A percentile compares a stretch with the other conserved stretches of the same genome.
Conservation (phyloP, 2,797 vertebrate species). For the Carduelis carduelis region DNA sequence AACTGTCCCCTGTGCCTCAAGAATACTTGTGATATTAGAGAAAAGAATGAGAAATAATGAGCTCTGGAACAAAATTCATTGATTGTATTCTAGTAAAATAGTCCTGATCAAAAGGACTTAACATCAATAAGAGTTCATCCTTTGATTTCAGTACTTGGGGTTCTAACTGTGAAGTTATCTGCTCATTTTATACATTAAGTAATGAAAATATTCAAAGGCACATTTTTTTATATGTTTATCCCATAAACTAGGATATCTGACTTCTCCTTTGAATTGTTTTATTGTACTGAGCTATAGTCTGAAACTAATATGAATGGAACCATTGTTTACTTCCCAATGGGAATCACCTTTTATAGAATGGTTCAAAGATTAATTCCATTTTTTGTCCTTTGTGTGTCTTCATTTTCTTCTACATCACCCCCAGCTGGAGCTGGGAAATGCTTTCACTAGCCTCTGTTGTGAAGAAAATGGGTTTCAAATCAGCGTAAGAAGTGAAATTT, state of each 20-base stretch:
- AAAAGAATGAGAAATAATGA: constrained; percentile 49
- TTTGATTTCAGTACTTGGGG: not conserved
- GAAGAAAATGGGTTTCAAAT: not conserved
- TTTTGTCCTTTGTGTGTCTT: not conserved
- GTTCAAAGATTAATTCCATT: not conserved
- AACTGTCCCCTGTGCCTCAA: not conserved
- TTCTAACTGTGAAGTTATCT: not conserved
- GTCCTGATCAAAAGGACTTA: constrained; percentile 43
- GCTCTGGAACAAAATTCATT: constrained; percentile 15
- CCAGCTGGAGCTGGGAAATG: not conserved
- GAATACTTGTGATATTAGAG: not conserved
- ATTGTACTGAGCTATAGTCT: not conserved
- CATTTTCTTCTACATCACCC: not conserved
- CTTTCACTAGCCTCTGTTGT: not conserved
- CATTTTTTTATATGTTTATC: not conserved
- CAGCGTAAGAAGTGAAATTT: not conserved
- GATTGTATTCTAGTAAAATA: constrained; percentile 13
- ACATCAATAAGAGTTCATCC: not conserved
- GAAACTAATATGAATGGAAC: not conserved
- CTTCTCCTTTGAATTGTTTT: not conserved
- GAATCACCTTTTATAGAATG: not conserved
- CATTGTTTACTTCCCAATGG: not conserved
- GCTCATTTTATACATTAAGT: not conserved
- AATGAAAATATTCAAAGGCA: not conserved
- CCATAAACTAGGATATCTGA: not conserved